A percentile compares a stretch with the other conserved stretches of the same genome.
Conservation (phyloP, 2,797 vertebrate species). For the Muscicapa comitata region DNA sequence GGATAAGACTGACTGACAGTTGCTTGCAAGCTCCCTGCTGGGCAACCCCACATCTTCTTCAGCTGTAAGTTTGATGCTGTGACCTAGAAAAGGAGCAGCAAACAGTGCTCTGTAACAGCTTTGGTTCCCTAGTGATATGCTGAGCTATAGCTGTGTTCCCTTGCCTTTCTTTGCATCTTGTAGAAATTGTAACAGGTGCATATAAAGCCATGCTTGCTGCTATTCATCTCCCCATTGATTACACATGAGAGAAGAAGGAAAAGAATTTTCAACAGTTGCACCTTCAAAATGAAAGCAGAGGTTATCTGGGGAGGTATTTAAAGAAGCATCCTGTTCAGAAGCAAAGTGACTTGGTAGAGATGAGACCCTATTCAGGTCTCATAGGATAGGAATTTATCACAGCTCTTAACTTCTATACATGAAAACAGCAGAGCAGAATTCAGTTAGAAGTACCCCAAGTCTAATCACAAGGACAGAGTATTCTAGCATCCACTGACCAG, state of each 20-base stretch:
- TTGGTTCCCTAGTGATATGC: background rate
- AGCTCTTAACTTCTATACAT: background rate
- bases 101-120: background rate
- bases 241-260: background rate
- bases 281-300: background rate
- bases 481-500: background rate
- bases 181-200: background rate
- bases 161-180: background rate
- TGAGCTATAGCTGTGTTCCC: background rate
- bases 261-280: background rate
- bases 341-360: background rate
- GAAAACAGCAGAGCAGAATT: background rate
- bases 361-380: background rate
- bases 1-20: constrained; percentile 83
- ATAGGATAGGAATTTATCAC: background rate
- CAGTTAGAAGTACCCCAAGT: background rate
- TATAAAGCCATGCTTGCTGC: background rate
- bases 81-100: background rate
- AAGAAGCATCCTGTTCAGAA: background rate
- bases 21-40: constrained; percentile 88
- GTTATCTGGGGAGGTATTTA: background rate
- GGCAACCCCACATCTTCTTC: constrained; percentile 86
- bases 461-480: background rate
- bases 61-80: constrained; percentile 75
- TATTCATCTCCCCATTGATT: background rate